phyloP scores from a whole-genome alignment of 2,797 vertebrate genomes.

The Sebastes minor region DNA sequence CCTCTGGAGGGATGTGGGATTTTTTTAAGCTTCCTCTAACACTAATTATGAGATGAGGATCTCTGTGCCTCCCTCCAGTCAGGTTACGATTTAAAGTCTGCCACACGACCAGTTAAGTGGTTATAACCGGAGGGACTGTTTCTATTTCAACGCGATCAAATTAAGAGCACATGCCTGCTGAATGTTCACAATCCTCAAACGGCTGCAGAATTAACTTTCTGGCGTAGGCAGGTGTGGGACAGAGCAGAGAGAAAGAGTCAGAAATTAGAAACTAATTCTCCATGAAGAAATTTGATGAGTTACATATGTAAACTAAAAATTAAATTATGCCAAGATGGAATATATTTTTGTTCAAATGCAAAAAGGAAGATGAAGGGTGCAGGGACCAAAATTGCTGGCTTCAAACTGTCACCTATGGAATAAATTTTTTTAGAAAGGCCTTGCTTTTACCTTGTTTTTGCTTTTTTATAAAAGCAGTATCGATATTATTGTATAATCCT shows the following conservation, averaged over 20 bases:
- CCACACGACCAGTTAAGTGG: slow-evolving; percentile 7
- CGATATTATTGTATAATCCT: too few species aligned
- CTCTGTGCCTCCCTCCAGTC: neutral
- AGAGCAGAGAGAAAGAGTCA: neutral
- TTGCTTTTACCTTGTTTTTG: neutral
- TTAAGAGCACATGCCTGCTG: slow-evolving; percentile 30
- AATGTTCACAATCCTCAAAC: slow-evolving; percentile 11
- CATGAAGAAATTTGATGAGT: neutral
- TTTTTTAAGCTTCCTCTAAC: slow-evolving; percentile 9
- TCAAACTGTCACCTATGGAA: neutral
- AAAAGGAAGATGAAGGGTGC: neutral
- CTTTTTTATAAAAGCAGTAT: too few species aligned
- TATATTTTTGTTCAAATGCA: neutral
- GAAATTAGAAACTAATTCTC: neutral
- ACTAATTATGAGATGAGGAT: slow-evolving; percentile 30
- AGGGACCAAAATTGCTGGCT: neutral
- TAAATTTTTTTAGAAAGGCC: too few species aligned
- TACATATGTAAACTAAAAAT: neutral
- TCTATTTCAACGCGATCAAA: slow-evolving; percentile 22
- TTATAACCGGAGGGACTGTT: neutral
- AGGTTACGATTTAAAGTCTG: neutral
- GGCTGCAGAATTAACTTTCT: neutral
- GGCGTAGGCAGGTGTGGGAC: neutral
- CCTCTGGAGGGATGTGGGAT: slow-evolving; percentile 28
- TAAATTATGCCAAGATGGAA: neutral